These are phyloP conservation scores for Halichoeres trimaculatus DNA, from an alignment of 2,113 vertebrate species.

Conservation along the genomic window DNA sequence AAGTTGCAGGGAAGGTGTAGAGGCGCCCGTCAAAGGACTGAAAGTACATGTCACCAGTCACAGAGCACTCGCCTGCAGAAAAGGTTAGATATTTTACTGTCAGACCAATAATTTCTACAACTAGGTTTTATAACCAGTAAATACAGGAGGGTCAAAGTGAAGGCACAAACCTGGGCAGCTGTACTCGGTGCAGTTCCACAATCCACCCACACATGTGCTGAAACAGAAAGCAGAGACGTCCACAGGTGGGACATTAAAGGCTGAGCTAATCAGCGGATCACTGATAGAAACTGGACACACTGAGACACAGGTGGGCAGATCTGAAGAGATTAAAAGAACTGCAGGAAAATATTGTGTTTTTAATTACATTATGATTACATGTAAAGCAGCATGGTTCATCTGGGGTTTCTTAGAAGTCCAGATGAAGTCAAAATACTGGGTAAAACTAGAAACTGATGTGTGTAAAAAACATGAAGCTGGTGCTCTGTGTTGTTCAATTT, in stretches of 20 bases:
- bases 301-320: constrained; percentile 51
- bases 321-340: constrained; percentile 54
- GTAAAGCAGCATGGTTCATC: not conserved
- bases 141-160: not conserved
- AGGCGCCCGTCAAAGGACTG: constrained; percentile 92
- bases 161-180: constrained; percentile 89
- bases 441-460: too few relatives aligned
- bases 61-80: constrained; percentile 91
- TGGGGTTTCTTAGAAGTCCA: not conserved
- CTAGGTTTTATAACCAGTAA: too few relatives aligned
- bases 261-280: constrained; percentile 58
- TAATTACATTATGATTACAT: constrained; percentile 9
- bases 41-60: constrained; percentile 93
- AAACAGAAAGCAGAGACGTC: constrained; percentile 72
- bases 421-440: not conserved
- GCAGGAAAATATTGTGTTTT: constrained; percentile 21
- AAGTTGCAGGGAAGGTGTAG: constrained; percentile 91
- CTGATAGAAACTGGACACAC: constrained; percentile 55
- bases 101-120: not conserved
- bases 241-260: constrained; percentile 59
- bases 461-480: too few relatives aligned
- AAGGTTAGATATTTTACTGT: not conserved
- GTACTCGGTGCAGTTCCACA: constrained; percentile 92
- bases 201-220: constrained; percentile 91
- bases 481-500: not conserved